phyloP scores from a whole-genome alignment of 2,797 vertebrate genomes.

The Gila robusta region DNA sequence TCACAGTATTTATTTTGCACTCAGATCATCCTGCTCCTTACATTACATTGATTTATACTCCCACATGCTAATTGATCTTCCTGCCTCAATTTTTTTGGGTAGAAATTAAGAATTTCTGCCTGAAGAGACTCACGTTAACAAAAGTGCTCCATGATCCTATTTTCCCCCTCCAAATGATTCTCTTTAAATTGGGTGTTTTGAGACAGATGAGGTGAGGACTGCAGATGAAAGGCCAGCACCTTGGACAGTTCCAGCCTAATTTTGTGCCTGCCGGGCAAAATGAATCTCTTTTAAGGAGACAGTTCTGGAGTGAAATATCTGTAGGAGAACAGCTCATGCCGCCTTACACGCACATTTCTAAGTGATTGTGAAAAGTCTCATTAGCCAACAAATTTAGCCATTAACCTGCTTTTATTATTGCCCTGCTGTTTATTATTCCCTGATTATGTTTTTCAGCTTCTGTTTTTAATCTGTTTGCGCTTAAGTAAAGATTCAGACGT shows the following conservation, averaged over 20 bases:
- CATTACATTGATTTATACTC: not conserved
- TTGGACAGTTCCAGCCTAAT: slow-evolving; percentile 74
- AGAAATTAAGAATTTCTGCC: slow-evolving; percentile 38
- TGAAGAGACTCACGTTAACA: slow-evolving; percentile 52
- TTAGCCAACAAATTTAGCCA: slow-evolving; percentile 46
- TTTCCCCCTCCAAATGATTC: slow-evolving; percentile 63
- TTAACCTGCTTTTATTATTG: slow-evolving; percentile 57
- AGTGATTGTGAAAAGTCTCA: slow-evolving; percentile 35
- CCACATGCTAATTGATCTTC: slow-evolving; percentile 33
- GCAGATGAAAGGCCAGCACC: slow-evolving; percentile 73
- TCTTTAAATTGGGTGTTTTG: slow-evolving; percentile 66
- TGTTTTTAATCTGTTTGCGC: slow-evolving; percentile 22
- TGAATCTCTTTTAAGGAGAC: slow-evolving; percentile 68
- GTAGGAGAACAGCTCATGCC: slow-evolving; percentile 53
- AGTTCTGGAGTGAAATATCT: slow-evolving; percentile 60
- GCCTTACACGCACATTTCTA: not conserved
- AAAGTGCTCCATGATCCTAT: slow-evolving; percentile 56
- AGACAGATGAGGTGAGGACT: slow-evolving; percentile 62
- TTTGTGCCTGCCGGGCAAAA: slow-evolving; percentile 67
- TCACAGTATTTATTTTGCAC: not conserved
- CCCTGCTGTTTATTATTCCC: slow-evolving; percentile 40
- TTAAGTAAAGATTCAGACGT: not conserved
- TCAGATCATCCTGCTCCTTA: not conserved
- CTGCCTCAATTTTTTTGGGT: slow-evolving; percentile 31
- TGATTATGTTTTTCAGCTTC: not conserved